A percentile compares a stretch with the other conserved stretches of the same genome.
Conservation (phyloP, 1,140 invertebrate genomes). For the Drosophila hydei region DNA sequence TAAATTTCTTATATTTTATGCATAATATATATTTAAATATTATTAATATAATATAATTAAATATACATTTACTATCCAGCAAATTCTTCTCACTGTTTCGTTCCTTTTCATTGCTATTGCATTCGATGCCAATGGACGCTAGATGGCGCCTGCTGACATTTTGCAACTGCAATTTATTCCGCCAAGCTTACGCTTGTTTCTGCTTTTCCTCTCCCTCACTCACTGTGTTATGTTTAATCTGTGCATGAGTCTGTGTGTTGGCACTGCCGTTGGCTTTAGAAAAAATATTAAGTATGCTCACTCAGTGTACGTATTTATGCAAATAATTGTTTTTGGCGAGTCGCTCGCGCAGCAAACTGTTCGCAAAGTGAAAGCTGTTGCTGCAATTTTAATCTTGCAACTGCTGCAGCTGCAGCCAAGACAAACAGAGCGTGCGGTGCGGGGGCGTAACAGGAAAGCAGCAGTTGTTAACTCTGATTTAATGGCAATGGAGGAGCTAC, state of each 20-base stretch:
- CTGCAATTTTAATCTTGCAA: constrained; percentile 62
- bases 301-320: constrained; percentile 52
- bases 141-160: constrained; percentile 59
- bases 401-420: constrained; percentile 27
- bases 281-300: constrained; percentile 64
- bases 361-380: constrained; percentile 61
- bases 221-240: constrained; percentile 30
- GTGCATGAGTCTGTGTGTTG: constrained; percentile 25
- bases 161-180: constrained; percentile 66
- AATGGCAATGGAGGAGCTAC: constrained; percentile 62
- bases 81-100: constrained; percentile 8
- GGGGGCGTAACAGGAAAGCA: constrained; percentile 48
- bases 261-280: constrained; percentile 58
- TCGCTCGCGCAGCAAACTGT: constrained; percentile 51
- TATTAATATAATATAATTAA: no score
- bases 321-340: constrained; percentile 78
- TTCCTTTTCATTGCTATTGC: constrained; percentile 19
- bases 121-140: constrained; percentile 35
- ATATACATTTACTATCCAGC: not conserved
- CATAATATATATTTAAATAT: no score
- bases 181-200: constrained; percentile 23
- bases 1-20: no score
- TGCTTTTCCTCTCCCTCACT: constrained; percentile 12
- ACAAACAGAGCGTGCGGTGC: constrained; percentile 32
- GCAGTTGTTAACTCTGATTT: constrained; percentile 81